These are phyloP conservation scores for Saccostrea glomerata DNA, from an alignment of 1,140 invertebrate species.

Conservation along the genomic window DNA sequence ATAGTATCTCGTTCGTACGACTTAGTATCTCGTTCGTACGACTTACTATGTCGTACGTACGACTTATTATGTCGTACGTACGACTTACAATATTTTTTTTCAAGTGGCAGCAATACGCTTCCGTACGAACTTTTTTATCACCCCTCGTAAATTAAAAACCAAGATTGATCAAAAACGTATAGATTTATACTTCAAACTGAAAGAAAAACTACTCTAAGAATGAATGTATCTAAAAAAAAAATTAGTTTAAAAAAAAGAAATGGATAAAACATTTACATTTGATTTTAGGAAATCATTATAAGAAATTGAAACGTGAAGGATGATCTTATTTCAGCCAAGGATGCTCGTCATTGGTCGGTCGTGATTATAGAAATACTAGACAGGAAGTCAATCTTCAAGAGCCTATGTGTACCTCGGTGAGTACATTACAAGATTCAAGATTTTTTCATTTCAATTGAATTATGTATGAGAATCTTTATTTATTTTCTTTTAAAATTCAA, in stretches of 20 bases:
- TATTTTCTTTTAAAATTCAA: not conserved
- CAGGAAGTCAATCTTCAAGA: not conserved
- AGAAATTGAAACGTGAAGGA: not conserved
- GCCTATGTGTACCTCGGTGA: not conserved
- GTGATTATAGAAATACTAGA: not conserved
- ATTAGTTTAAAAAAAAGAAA: not conserved
- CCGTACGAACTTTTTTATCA: no score
- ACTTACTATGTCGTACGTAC: no score
- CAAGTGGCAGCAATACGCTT: no score
- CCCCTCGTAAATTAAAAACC: not conserved
- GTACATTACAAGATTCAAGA: not conserved
- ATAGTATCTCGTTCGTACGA: no score
- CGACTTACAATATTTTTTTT: no score
- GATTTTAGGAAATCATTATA: no score
- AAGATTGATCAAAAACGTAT: not conserved
- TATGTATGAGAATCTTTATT: no score
- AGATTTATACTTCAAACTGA: not conserved
- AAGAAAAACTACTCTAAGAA: not conserved
- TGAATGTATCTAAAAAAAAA: not conserved
- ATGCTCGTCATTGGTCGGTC: not conserved
- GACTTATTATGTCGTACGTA: no score
- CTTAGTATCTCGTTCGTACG: no score
- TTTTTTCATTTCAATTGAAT: no score
- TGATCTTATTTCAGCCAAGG: not conserved
- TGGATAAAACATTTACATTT: not conserved